These are phyloP conservation scores for Herminia tarsipennalis DNA, from an alignment of 2,888 invertebrate genomes.

Conservation along the genomic window DNA sequence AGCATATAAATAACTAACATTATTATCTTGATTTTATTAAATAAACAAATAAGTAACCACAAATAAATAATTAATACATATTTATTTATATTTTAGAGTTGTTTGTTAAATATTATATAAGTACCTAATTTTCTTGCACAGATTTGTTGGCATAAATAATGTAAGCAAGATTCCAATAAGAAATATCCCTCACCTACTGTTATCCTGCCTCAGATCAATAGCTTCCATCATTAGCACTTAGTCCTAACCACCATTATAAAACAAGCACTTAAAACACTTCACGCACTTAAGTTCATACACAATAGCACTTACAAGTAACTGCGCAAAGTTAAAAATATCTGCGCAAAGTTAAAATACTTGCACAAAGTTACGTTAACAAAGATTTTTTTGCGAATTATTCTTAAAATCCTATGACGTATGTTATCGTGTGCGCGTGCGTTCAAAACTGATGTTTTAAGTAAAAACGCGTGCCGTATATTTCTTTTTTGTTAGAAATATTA, in stretches of 20 bases:
- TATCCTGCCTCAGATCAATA: constrained; percentile 57
- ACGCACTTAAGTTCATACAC: constrained; percentile 8
- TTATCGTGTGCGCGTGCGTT: constrained; percentile 72
- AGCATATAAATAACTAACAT: no score
- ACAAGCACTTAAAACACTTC: constrained; percentile 14
- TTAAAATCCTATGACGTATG: constrained; percentile 61
- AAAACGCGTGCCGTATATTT: constrained; percentile 68
- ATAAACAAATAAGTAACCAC: no score
- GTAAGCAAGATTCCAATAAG: constrained; percentile 55
- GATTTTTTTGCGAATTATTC: constrained; percentile 23
- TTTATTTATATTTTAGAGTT: no score
- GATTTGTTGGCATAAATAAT: no score
- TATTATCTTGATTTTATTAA: no score
- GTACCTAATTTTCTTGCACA: no score
- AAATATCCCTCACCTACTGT: constrained; percentile 57
- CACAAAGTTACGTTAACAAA: constrained; percentile 15
- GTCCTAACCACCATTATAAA: constrained; percentile 60
- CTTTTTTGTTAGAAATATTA: constrained; percentile 76
- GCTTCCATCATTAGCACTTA: constrained; percentile 50
- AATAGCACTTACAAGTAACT: no score
- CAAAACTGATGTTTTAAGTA: constrained; percentile 82
- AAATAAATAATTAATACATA: no score
- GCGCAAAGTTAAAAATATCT: no score
- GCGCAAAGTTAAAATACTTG: constrained; percentile 21
- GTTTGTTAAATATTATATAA: no score